phyloP scores from a whole-genome alignment of 53 echinoderm and acorn worm species.

The Henricia sp. region DNA sequence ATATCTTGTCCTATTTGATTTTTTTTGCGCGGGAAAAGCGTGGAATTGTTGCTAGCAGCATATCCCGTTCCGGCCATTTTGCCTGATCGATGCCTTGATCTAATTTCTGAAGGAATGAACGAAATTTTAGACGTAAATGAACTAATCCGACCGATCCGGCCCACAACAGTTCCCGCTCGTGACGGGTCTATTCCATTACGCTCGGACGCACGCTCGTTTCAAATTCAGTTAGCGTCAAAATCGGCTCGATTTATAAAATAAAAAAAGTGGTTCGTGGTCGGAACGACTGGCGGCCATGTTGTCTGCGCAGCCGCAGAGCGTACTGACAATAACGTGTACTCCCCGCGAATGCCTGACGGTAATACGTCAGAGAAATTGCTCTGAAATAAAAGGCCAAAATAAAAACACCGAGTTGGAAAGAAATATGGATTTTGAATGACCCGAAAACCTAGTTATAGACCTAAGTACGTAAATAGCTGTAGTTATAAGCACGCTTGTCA shows the following conservation, averaged over 20 bases:
- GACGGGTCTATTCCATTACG: slow-evolving; percentile 19
- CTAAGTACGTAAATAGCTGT: no score
- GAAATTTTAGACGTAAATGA: slow-evolving; percentile 59
- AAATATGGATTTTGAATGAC: slow-evolving; percentile 39
- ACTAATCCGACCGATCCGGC: slow-evolving; percentile 58
- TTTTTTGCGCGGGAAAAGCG: slow-evolving; percentile 19
- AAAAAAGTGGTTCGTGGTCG: no score
- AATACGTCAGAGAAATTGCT: no score
- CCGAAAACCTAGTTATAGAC: slow-evolving; percentile 47
- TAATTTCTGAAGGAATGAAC: slow-evolving; percentile 54
- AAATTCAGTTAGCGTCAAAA: slow-evolving; percentile 54
- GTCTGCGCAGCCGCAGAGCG: slow-evolving; percentile 16
- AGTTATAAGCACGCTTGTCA: no score
- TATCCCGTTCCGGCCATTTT: slow-evolving; percentile 58
- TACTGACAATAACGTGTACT: not conserved
- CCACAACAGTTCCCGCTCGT: slow-evolving; percentile 33
- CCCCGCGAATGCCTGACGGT: slow-evolving; percentile 29
- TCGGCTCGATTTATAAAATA: slow-evolving; percentile 11
- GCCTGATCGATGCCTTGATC: slow-evolving; percentile 54
- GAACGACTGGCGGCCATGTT: slow-evolving; percentile 20
- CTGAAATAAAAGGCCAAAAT: slow-evolving; percentile 44
- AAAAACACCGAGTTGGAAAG: slow-evolving; percentile 9
- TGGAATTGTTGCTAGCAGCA: slow-evolving; percentile 52
- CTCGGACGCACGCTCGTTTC: slow-evolving; percentile 29
- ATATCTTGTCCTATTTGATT: slow-evolving; percentile 17